Evolutionary conservation across 1,140 invertebrate species (phyloP).

Genomic region (Glossosoma conforme): DNA sequence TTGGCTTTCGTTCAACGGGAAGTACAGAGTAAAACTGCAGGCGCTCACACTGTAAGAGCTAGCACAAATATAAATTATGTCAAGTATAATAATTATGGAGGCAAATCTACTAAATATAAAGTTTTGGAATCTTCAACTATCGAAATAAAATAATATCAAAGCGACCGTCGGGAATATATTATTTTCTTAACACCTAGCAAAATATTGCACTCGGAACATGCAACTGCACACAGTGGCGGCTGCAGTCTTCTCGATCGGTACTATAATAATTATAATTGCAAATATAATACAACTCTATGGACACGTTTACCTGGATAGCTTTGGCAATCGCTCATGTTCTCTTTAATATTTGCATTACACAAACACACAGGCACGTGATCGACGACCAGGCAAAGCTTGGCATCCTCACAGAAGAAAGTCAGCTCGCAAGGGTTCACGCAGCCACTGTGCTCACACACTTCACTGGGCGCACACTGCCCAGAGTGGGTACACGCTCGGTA

Average conservation of each 20-base stretch:
- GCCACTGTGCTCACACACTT: conserved; percentile 49
- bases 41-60: not conserved
- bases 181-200: no score
- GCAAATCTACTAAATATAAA: not conserved
- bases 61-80: not conserved
- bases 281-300: conserved; percentile 15
- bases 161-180: not conserved
- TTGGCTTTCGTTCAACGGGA: not conserved
- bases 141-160: not conserved
- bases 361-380: conserved; percentile 51
- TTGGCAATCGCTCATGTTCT: conserved; percentile 26
- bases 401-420: conserved; percentile 38
- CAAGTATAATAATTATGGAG: not conserved
- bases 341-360: conserved; percentile 37
- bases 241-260: conserved; percentile 17
- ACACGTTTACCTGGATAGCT: conserved; percentile 23
- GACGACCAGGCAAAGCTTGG: conserved; percentile 43
- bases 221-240: conserved; percentile 28
- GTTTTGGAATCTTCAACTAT: not conserved
- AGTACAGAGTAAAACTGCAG: not conserved
- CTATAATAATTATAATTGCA: conserved; percentile 3
- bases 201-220: conserved; percentile 18
- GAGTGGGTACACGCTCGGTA: conserved; percentile 5
- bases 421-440: conserved; percentile 56
- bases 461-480: conserved; percentile 10